Evolutionary conservation across 2,888 invertebrate genomes (phyloP).

Genomic region (Polydrusus cervinus): DNA sequence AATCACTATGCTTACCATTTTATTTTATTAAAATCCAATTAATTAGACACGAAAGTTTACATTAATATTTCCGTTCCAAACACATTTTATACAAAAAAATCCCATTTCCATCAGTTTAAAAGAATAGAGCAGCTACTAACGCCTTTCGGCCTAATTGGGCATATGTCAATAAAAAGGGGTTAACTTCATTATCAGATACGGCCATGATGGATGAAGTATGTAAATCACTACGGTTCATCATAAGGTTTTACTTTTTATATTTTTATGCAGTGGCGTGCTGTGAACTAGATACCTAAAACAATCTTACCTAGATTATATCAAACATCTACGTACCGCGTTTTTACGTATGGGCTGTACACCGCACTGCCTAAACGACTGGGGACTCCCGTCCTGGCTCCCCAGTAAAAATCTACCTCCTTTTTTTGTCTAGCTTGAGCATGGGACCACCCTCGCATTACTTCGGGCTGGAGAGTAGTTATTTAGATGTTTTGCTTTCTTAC

Average conservation of each 20-base stretch:
- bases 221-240: background rate
- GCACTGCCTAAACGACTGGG: no score
- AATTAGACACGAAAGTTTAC: background rate
- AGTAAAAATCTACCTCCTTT: no score
- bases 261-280: background rate
- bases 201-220: conserved; percentile 30
- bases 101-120: background rate
- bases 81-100: conserved; percentile 1
- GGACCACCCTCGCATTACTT: no score
- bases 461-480: no score
- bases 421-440: no score
- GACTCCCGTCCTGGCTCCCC: no score
- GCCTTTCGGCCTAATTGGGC: conserved; percentile 25
- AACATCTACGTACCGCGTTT: no score
- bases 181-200: conserved; percentile 41
- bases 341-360: no score
- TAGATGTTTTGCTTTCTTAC: no score
- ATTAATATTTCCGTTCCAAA: background rate
- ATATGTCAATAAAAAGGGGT: conserved; percentile 37
- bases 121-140: background rate
- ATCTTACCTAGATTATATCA: no score
- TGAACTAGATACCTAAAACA: background rate
- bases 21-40: background rate
- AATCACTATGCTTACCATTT: background rate
- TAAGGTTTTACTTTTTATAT: background rate